Percentiles rank a stretch among this genome's conserved stretches.
Conservation (phyloP, 2,888 invertebrate species). For the Microchrysa polita region DNA sequence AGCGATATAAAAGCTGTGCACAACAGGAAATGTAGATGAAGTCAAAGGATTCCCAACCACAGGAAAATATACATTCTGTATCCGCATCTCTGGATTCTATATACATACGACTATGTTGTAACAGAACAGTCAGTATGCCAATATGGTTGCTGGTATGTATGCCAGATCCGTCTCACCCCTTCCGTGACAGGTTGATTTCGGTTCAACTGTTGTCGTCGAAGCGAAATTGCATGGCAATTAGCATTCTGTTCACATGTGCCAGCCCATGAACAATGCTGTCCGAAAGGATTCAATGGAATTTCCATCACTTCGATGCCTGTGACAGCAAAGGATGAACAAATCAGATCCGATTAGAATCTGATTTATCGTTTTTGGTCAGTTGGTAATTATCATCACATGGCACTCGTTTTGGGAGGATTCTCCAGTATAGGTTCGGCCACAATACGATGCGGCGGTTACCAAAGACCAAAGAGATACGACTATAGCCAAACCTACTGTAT, state of each 20-base stretch:
- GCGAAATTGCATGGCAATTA: constrained; percentile 39
- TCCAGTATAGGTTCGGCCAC: not conserved
- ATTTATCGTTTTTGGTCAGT: constrained; percentile 36
- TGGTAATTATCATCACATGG: constrained; percentile 35
- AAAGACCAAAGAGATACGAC: too few relatives aligned
- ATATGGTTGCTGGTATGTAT: too few relatives aligned
- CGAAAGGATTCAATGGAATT: constrained; percentile 33
- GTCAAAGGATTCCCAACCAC: constrained; percentile 1
- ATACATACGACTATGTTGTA: too few relatives aligned
- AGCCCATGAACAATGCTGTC: constrained; percentile 7
- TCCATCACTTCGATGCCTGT: not conserved
- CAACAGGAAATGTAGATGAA: constrained; percentile 25
- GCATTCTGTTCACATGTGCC: constrained; percentile 38
- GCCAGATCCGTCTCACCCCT: too few relatives aligned
- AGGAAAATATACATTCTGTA: constrained; percentile 8
- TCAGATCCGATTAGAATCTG: constrained; percentile 40
- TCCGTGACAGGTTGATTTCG: not conserved
- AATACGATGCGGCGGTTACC: not conserved
- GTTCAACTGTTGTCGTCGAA: constrained; percentile 6
- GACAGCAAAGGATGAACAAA: constrained; percentile 36
- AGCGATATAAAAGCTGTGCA: constrained; percentile 25
- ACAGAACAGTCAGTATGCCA: too few relatives aligned
- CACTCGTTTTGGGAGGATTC: not conserved
- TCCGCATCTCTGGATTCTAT: too few relatives aligned
- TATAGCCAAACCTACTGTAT: constrained; percentile 15